Evolutionary conservation across 2,797 vertebrate genomes (phyloP).

Genomic region (Gadopsis bispinosus): DNA sequence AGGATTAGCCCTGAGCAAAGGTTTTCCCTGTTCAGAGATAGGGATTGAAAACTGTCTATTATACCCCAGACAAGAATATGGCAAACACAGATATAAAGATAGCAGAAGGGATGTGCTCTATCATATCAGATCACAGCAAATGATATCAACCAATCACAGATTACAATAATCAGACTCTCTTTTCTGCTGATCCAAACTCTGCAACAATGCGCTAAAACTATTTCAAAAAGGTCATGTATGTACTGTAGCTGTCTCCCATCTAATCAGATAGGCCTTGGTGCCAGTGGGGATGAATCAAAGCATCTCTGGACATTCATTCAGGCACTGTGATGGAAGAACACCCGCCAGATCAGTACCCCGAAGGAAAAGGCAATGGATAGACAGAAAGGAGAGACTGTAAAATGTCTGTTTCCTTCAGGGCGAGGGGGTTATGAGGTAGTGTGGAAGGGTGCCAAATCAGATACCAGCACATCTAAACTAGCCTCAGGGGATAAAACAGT

Average conservation of each 20-base stretch:
- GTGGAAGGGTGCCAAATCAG: constrained; percentile 69
- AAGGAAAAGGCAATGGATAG: constrained; percentile 52
- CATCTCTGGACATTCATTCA: constrained; percentile 65
- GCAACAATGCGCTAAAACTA: constrained; percentile 39
- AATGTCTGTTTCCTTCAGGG: constrained; percentile 70
- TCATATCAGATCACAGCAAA: constrained; percentile 64
- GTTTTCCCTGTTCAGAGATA: constrained; percentile 59
- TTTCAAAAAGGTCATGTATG: constrained; percentile 40
- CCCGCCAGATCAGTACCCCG: constrained; percentile 59
- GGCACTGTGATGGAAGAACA: constrained; percentile 73
- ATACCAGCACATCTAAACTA: constrained; percentile 68
- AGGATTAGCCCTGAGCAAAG: constrained; percentile 75
- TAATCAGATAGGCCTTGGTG: constrained; percentile 42
- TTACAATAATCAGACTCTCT: constrained; percentile 53
- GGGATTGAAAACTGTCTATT: constrained; percentile 73
- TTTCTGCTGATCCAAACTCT: constrained; percentile 10
- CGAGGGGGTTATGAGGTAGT: constrained; percentile 68
- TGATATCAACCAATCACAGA: constrained; percentile 65
- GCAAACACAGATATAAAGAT: constrained; percentile 67
- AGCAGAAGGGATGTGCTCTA: constrained; percentile 59
- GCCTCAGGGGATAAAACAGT: constrained; percentile 62
- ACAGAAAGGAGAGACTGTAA: constrained; percentile 55
- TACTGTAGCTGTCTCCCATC: constrained; percentile 36
- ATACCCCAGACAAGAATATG: constrained; percentile 51
- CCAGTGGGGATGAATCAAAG: constrained; percentile 63